Base-by-base conservation (phyloP, 1,140 invertebrate species). In the Pygmarrhopalites habei region DNA sequence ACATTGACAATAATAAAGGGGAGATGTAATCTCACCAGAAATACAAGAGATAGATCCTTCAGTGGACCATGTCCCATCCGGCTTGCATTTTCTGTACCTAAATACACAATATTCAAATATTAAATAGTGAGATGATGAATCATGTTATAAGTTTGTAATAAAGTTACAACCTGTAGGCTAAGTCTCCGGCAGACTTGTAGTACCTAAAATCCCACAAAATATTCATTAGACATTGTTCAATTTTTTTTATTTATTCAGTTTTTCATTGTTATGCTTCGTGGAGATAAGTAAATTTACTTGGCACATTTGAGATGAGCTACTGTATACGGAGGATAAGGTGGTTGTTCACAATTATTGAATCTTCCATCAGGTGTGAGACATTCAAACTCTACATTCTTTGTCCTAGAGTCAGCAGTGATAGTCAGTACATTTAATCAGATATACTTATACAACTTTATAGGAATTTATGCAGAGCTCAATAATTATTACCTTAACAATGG, bases 361-460 rank as follows among this genome's bases (percentile, higher is more conserved):
- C 49, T 12, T 10, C 65, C 65, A 41, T 58, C 53, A 4, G 55
- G 60, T 3, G 53, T 62, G 14, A 53, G 26, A 32, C 65, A 66
- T 52, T 66, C 65, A 43, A 62, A 66, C 23, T 62, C 65, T 3
- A 66, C 55, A 47, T 61, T 66, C n/a, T 62, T 66, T 7, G 65
- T 62, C 21, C 21, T n/a, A n/a, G n/a, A n/a, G n/a, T n/a, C n/a
- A n/a, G n/a, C n/a, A n/a, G n/a, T n/a, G n/a, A n/a, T n/a, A n/a
- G n/a, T n/a, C n/a, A n/a, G n/a, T n/a, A n/a, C n/a, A n/a, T n/a
- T n/a, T n/a, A n/a, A n/a, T n/a, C n/a, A n/a, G n/a, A n/a, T n/a
- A n/a, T n/a, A n/a, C n/a, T n/a, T n/a, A n/a, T n/a, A n/a, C n/a
- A n/a, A n/a, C n/a, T n/a, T n/a, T n/a, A n/a, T n/a, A n/a, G n/a